Percentiles rank a stretch among this genome's conserved stretches.
phyloP scores from a whole-genome alignment of 2,113 vertebrate species.

The Neogobius melanostomus region DNA sequence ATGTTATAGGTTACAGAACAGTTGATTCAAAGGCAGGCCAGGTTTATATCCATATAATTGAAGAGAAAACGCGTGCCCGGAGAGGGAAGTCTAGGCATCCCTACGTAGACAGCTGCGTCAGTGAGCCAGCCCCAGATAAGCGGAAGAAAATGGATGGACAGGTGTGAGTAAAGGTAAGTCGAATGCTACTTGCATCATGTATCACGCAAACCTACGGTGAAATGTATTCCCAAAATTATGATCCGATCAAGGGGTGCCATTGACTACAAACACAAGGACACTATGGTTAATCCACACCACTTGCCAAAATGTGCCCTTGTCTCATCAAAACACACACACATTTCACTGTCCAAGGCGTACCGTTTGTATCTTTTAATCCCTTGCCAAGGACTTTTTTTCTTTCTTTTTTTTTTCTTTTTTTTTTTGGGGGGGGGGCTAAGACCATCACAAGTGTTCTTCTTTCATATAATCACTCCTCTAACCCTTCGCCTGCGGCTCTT shows the following conservation, averaged over 20 bases:
- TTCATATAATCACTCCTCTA: constrained; percentile 50
- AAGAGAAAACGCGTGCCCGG: too few relatives aligned
- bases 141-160: too few relatives aligned
- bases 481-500: constrained; percentile 37
- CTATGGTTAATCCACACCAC: constrained; percentile 26
- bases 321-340: constrained; percentile 27
- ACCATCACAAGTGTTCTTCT: constrained; percentile 31
- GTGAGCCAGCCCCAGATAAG: too few relatives aligned
- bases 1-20: too few relatives aligned
- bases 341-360: constrained; percentile 29
- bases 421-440: constrained; percentile 30
- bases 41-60: too few relatives aligned
- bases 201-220: too few relatives aligned
- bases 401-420: constrained; percentile 29
- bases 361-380: constrained; percentile 53
- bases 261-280: constrained; percentile 26
- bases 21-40: too few relatives aligned
- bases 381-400: constrained; percentile 47
- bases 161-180: too few relatives aligned
- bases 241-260: neutral
- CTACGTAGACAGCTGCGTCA: too few relatives aligned
- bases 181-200: too few relatives aligned
- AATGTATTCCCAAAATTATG: neutral
- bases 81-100: too few relatives aligned
- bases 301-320: constrained; percentile 34